Conservation (phyloP, 2,797 vertebrate genomes). For the Trematomus bernacchii region DNA sequence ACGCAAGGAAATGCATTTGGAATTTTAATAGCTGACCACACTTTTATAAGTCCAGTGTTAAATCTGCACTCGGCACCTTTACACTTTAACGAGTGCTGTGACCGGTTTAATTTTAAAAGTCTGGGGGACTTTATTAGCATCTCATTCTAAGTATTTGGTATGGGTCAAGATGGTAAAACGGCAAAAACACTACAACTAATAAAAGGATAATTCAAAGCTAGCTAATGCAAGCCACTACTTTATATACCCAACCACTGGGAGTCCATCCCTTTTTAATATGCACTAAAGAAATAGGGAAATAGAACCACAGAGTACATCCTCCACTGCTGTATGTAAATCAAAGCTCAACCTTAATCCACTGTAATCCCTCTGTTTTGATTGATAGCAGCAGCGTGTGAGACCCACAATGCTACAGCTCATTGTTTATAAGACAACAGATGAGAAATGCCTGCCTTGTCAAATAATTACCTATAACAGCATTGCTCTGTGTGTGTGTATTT, state of each 20-base stretch:
- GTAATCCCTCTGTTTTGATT: conserved; percentile 61
- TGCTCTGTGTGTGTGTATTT: conserved; percentile 11
- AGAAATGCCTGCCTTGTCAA: conserved; percentile 46
- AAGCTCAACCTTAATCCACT: conserved; percentile 60
- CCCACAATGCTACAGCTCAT: conserved; percentile 34
- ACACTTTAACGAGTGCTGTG: conserved; percentile 13
- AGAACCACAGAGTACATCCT: conserved; percentile 42
- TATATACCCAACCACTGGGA: conserved; percentile 24
- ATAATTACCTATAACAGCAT: conserved; percentile 45
- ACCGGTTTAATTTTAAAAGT: conserved; percentile 2
- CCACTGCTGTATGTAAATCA: conserved; percentile 55
- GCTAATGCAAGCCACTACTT: conserved; percentile 10
- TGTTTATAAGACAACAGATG: conserved; percentile 54
- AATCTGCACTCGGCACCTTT: conserved; percentile 4
- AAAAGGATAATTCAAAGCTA: conserved; percentile 13
- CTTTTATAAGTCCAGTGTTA: conserved; percentile 15
- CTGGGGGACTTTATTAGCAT: conserved; percentile 4
- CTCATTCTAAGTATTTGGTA: neutral
- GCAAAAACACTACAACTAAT: rapidly evolving
- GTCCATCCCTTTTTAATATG: conserved; percentile 25
- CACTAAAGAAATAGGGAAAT: conserved; percentile 10
- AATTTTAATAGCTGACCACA: conserved; percentile 6
- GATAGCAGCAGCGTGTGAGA: conserved; percentile 47
- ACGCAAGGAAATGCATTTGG: neutral
- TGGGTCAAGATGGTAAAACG: neutral